Percentiles rank a stretch among this genome's conserved stretches.
These are phyloP conservation scores for Danio choprae DNA, from an alignment of 2,797 vertebrate genomes.

Conservation along the genomic window DNA sequence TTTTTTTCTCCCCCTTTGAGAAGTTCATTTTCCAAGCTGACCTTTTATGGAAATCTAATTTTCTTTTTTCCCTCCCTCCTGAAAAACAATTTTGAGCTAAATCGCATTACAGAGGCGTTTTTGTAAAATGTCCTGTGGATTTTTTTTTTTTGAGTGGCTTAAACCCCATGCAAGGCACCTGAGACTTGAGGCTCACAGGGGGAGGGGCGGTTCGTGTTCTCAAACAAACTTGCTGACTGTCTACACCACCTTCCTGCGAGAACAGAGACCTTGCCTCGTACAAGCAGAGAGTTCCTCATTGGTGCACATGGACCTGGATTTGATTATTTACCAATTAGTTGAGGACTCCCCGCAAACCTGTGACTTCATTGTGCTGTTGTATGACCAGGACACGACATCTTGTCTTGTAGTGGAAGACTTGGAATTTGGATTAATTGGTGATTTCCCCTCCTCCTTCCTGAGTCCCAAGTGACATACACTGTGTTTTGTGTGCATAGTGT, in stretches of 20 bases:
- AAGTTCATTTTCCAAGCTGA: constrained; percentile 77
- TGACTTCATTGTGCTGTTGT: constrained; percentile 56
- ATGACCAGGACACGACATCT: constrained; percentile 51
- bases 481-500: constrained; percentile 54
- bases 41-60: constrained; percentile 82
- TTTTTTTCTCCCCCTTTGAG: constrained; percentile 64
- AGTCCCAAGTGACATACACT: constrained; percentile 26
- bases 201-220: constrained; percentile 24
- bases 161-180: constrained; percentile 39
- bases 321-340: constrained; percentile 36
- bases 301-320: constrained; percentile 21
- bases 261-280: constrained; percentile 1
- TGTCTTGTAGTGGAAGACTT: constrained; percentile 55
- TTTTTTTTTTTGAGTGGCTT: constrained; percentile 53
- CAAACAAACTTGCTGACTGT: constrained; percentile 30
- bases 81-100: constrained; percentile 56
- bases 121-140: constrained; percentile 73
- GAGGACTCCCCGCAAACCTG: constrained; percentile 44
- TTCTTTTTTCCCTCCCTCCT: constrained; percentile 65
- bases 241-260: constrained; percentile 11
- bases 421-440: constrained; percentile 45
- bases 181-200: constrained; percentile 13
- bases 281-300: constrained; percentile 3
- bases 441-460: constrained; percentile 9
- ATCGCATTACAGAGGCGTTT: constrained; percentile 66